phyloP scores from a whole-genome alignment of 30 jellyfish, hydroid and myxozoan genomes.

The Pseudorhiza aurosa region DNA sequence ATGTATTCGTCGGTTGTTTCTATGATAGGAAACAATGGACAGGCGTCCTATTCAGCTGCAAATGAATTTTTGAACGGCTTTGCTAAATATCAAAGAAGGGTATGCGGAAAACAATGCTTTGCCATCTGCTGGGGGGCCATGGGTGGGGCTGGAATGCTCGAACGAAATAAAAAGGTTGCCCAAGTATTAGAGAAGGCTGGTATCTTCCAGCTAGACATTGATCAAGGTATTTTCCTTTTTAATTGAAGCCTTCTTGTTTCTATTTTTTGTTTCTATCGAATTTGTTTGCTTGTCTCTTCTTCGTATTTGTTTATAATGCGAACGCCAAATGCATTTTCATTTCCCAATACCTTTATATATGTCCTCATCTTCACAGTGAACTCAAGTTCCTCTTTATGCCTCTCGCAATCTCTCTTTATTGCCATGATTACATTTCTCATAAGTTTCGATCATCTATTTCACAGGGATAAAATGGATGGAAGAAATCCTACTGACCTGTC shows the following conservation, averaged over 20 bases:
- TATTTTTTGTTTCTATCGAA: not conserved
- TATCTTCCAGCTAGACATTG: conserved; percentile 30
- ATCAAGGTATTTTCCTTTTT: conserved; percentile 13
- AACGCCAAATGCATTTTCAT: too few relatives aligned
- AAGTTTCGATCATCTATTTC: not conserved
- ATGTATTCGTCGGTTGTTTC: conserved; percentile 56
- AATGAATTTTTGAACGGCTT: conserved; percentile 62
- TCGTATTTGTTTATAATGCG: not conserved
- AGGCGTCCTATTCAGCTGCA: conserved; percentile 61
- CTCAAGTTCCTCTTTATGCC: too few relatives aligned
- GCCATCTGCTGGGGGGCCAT: conserved; percentile 81
- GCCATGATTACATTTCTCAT: not conserved
- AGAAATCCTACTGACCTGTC: conserved; percentile 11
- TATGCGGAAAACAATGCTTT: conserved; percentile 43
- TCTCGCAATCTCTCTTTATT: too few relatives aligned
- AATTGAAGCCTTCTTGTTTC: not conserved
- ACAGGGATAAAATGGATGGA: conserved; percentile 63
- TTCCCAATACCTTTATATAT: too few relatives aligned
- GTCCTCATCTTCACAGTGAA: not conserved
- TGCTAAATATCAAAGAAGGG: conserved; percentile 47
- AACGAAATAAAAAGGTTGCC: conserved; percentile 30
- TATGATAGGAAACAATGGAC: conserved; percentile 55
- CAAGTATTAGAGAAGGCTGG: conserved; percentile 38
- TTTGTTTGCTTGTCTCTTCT: not conserved
- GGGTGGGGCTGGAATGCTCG: conserved; percentile 74